These are phyloP conservation scores for Mylabris phalerata DNA, from an alignment of 1,140 invertebrate species.

Conservation along the genomic window DNA sequence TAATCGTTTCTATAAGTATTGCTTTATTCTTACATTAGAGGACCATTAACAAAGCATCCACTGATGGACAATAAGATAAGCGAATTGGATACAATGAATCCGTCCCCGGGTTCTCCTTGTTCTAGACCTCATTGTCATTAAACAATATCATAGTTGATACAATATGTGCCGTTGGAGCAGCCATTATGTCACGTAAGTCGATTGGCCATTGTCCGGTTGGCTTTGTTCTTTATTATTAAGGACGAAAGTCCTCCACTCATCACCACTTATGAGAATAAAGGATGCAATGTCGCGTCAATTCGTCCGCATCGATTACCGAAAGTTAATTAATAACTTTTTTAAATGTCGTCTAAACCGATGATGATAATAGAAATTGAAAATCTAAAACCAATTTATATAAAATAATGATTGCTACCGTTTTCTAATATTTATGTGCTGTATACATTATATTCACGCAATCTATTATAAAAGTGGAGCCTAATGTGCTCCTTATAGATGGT, in stretches of 20 bases:
- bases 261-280: slow-evolving; percentile 11
- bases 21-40: too few species aligned
- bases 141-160: slow-evolving; percentile 35
- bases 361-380: too few species aligned
- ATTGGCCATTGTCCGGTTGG: slow-evolving; percentile 28
- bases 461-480: too few species aligned
- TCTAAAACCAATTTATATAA: too few species aligned
- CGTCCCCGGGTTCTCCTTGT: slow-evolving; percentile 27
- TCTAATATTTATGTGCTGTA: too few species aligned
- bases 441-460: too few species aligned
- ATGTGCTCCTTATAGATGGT: too few species aligned
- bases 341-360: too few species aligned
- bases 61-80: slow-evolving; percentile 25
- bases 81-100: slow-evolving; percentile 22
- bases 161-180: slow-evolving; percentile 31
- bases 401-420: too few species aligned
- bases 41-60: slow-evolving; percentile 20
- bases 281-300: neutral
- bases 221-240: slow-evolving; percentile 32
- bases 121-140: slow-evolving; percentile 35
- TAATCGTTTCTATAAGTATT: too few species aligned
- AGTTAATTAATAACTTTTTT: too few species aligned
- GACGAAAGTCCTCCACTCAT: slow-evolving; percentile 18
- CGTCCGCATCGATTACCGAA: too few species aligned
- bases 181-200: slow-evolving; percentile 36